A percentile compares a stretch with the other conserved stretches of the same genome.
phyloP scores from a whole-genome alignment of 2,113 vertebrate genomes.

The Halcyon malimbica region DNA sequence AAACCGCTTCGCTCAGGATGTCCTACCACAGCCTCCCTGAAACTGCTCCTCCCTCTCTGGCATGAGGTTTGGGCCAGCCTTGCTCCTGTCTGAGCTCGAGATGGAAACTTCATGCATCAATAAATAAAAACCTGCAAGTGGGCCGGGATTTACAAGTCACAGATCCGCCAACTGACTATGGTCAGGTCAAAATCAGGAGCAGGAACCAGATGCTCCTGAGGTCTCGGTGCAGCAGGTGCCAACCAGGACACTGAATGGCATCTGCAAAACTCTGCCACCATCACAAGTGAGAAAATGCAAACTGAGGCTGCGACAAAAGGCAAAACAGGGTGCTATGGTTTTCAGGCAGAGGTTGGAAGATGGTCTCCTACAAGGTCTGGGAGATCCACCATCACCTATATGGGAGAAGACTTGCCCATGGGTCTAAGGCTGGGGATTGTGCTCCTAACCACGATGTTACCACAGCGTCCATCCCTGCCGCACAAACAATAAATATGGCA shows the following conservation, averaged over 20 bases:
- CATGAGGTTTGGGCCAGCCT: not conserved
- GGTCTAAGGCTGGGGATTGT: not conserved
- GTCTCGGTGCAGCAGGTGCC: not conserved
- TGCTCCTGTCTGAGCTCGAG: not conserved
- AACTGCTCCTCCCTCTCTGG: not conserved
- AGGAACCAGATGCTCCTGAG: accelerated
- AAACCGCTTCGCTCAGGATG: not conserved
- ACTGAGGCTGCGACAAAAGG: not conserved
- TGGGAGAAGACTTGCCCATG: not conserved
- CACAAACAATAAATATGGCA: not conserved
- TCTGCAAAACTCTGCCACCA: not conserved
- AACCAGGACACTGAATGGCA: not conserved
- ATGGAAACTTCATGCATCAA: not conserved
- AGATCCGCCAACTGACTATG: not conserved
- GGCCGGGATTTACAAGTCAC: not conserved
- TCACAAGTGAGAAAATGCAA: not conserved
- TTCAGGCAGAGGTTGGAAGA: not conserved
- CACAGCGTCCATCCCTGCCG: not conserved
- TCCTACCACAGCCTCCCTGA: not conserved
- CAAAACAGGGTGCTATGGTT: not conserved
- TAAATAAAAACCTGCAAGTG: not conserved
- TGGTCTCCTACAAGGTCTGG: not conserved
- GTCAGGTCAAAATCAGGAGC: not conserved
- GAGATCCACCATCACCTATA: not conserved
- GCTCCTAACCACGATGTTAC: not conserved